Percentiles rank a stretch among this genome's conserved stretches.
These are phyloP conservation scores for Mylabris sibirica DNA, from an alignment of 2,888 invertebrate genomes.

Conservation along the genomic window DNA sequence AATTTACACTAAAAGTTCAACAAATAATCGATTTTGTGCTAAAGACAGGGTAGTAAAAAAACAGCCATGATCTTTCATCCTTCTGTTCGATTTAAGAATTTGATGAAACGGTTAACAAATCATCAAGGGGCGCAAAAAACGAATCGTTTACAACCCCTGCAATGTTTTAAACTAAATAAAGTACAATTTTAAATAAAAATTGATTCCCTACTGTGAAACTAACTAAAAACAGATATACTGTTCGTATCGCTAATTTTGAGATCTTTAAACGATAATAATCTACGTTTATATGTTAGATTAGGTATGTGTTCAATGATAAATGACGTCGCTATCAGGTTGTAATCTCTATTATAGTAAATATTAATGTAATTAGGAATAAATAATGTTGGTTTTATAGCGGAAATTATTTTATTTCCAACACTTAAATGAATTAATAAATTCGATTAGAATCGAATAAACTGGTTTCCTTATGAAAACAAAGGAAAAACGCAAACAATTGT, in stretches of 20 bases:
- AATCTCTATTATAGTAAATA: too few species aligned
- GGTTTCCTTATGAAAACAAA: not conserved
- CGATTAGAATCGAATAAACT: not conserved
- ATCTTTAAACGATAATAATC: not conserved
- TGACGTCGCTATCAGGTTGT: not conserved
- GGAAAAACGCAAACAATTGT: not conserved
- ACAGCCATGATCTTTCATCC: too few species aligned
- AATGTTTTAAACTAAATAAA: not conserved
- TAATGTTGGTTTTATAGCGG: too few species aligned
- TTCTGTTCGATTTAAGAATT: too few species aligned
- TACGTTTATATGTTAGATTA: not conserved
- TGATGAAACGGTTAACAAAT: not conserved
- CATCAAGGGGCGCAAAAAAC: not conserved
- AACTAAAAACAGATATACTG: too few species aligned
- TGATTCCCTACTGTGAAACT: constrained; percentile 8
- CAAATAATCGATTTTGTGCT: not conserved
- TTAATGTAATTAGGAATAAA: too few species aligned
- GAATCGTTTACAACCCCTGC: not conserved
- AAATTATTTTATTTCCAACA: too few species aligned
- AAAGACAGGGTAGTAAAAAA: too few species aligned
- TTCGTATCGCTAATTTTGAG: not conserved
- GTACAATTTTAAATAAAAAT: not conserved
- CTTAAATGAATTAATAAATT: not conserved
- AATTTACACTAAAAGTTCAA: constrained; percentile 1
- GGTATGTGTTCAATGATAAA: not conserved